Evolutionary conservation across 2,888 invertebrate species (phyloP), one percentile per base, ranked within the genome.

Genomic region (Tachina grossa): DNA sequence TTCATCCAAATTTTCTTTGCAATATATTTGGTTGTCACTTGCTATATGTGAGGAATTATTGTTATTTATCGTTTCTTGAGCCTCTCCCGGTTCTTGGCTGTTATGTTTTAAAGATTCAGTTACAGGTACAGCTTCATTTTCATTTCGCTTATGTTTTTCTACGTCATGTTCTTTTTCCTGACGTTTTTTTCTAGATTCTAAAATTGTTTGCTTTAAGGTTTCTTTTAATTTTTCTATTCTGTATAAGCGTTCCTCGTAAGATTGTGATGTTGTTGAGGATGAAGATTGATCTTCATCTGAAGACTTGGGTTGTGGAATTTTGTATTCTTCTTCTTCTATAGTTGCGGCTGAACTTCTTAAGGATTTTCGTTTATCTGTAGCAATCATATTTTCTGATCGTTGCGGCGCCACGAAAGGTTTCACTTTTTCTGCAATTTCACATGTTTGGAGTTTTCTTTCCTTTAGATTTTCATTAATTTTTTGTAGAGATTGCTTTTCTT

Each of bases 221-320:
- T 16, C 22, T 43, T 87, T 88, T 14, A 87, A 43, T 11, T 86
- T 69, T 53, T 87, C 88, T 45, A 87, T 84, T 47, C 76, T 59
- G 16, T 68, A 14, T 10, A 85, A 55, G 22, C 86, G 87, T 31
- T 86, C 61, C 49, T 85, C 81, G 71, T 71, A 76, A 51, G 80
- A 43, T 72, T 77, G 75, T 14, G 72, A 45, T 31, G 77, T 31
- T 41, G 41, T 13, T 41, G 65, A 55, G 11, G 49, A 14, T 11
- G 47, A 55, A 53, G 39, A 53, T 51, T 49, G 19, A 6, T 19
- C 59, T 49, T 53, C 72, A 45, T 57, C 19, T 45, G 68, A 43
- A 2, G 39, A 0, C 0, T 22, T 39, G 31, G 45, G 9, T 53
- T 53, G 45, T 14, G 43, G n/a, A 5, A 8, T 11, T 31, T 68